Evolutionary conservation across 2,113 vertebrate genomes (phyloP).

Genomic region (Notothenia coriiceps): DNA sequence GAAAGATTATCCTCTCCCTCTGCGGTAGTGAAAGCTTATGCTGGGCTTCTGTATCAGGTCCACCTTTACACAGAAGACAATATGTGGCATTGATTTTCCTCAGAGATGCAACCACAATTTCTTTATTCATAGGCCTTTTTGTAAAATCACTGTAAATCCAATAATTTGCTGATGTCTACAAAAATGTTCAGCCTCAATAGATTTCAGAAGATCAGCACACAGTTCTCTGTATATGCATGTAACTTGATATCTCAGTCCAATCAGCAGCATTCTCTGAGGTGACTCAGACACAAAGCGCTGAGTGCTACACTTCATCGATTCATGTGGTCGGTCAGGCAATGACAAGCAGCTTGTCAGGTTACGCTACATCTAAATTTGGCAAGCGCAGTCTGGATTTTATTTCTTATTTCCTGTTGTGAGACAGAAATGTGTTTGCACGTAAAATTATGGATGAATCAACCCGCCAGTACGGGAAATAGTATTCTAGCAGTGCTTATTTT

Average conservation of each 20-base stretch:
- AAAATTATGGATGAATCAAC: conserved; percentile 44
- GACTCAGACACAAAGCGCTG: conserved; percentile 61
- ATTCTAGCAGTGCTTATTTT: conserved; percentile 38
- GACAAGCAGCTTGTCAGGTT: conserved; percentile 52
- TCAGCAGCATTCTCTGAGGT: conserved; percentile 43
- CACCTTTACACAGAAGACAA: conserved; percentile 3
- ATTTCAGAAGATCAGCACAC: conserved; percentile 19
- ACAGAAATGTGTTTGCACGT: conserved; percentile 51
- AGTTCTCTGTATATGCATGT: conserved; percentile 15
- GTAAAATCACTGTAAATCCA: not conserved
- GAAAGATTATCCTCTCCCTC: conserved; percentile 54
- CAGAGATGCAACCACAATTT: not conserved
- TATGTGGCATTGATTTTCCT: not conserved
- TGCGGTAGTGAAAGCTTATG: conserved; percentile 5
- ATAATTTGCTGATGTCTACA: not conserved
- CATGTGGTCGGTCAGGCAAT: conserved; percentile 25
- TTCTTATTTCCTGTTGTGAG: conserved; percentile 35
- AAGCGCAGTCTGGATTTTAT: conserved; percentile 13
- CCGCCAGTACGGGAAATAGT: not conserved
- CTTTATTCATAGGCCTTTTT: not conserved
- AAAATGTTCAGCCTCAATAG: not conserved
- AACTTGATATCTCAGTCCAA: conserved; percentile 20
- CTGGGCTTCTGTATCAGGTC: not conserved
- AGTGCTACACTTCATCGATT: conserved; percentile 51
- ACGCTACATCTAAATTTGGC: conserved; percentile 52